Evolutionary conservation across 1,140 invertebrate genomes (phyloP).

Genomic region (Maconellicoccus hirsutus): DNA sequence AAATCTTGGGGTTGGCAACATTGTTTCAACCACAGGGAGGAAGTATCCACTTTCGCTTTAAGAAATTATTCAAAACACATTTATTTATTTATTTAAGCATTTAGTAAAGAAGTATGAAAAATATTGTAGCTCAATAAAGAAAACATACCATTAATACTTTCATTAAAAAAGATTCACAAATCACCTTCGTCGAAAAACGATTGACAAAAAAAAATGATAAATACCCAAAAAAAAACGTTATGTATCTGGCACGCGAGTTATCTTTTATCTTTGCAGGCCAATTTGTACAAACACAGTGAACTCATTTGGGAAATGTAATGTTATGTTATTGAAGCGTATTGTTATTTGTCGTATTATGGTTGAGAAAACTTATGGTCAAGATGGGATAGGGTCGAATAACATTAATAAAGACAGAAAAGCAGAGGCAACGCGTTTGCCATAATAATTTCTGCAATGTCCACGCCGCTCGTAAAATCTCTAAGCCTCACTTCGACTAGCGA

Average conservation of each 20-base stretch:
- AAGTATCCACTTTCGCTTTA: too few relatives aligned
- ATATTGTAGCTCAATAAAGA: too few relatives aligned
- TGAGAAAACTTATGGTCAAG: background rate
- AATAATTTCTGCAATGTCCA: too few relatives aligned
- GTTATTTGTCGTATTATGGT: slow-evolving; percentile 11
- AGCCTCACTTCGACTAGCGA: too few relatives aligned
- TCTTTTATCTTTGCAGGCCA: background rate
- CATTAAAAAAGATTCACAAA: too few relatives aligned
- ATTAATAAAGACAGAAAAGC: background rate
- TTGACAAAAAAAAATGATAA: slow-evolving; percentile 17
- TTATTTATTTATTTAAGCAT: too few relatives aligned
- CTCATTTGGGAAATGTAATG: slow-evolving; percentile 15
- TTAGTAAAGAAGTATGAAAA: too few relatives aligned
- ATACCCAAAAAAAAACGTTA: background rate
- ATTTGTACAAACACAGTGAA: slow-evolving; percentile 13
- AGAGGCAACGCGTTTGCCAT: background rate
- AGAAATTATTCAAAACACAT: too few relatives aligned
- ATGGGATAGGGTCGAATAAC: background rate
- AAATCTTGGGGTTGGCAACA: too few relatives aligned
- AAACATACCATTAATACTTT: too few relatives aligned
- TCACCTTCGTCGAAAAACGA: background rate
- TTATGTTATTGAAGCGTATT: slow-evolving; percentile 1
- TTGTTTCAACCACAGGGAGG: too few relatives aligned
- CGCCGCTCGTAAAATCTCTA: too few relatives aligned
- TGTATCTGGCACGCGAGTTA: background rate